Base-by-base conservation (phyloP, 2,113 vertebrate genomes). In the Pipra filicauda region DNA sequence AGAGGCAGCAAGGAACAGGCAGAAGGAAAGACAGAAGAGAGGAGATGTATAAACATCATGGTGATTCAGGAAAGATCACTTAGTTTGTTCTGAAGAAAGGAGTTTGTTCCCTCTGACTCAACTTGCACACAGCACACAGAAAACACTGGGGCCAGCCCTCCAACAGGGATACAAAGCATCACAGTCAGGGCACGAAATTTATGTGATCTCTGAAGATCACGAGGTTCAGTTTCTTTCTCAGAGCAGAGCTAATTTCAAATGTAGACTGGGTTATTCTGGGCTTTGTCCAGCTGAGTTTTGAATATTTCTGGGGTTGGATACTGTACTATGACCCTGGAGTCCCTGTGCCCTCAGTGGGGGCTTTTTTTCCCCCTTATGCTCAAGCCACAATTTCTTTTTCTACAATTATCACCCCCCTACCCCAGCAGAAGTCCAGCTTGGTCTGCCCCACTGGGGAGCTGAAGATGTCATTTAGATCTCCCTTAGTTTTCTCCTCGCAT, bases 121-220 rank as follows among this genome's bases (percentile, higher is more conserved):
- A 5, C 22, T 71, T 37, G 31, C 6, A 28, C 0, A 0, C 22
- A 67, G 15, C 20, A 13, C 19, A 5, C 0, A 35, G 30, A 13
- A 70, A 66, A 43, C 6, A 5, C 7, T 21, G 30, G 21, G 18
- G 12, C 9, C 44, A 59, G 28, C 57, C 18, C 44, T 55, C 8
- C 4, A 3, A 15, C 35, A 20, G 30, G 9, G 8, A 3, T 26
- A 9, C 26, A 49, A 41, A 70, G 16, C 30, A 10, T 21, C 15
- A 8, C 31, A 17, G 33, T 37, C 24, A 12, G 61, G 12, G 35
- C 57, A 58, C n/a, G 61, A 20, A 33, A 21, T 33, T 27, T 9
- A 26, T 73, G 48, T 43, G 33, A 30, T 41, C 35, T 85, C 65
- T 46, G 28, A 46, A 71, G 12, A 17, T 41, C 33, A 10, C 7